Evolutionary conservation across 2,888 invertebrate species (phyloP), one percentile per base, ranked within the genome.

Genomic region (Tinea pellionella): DNA sequence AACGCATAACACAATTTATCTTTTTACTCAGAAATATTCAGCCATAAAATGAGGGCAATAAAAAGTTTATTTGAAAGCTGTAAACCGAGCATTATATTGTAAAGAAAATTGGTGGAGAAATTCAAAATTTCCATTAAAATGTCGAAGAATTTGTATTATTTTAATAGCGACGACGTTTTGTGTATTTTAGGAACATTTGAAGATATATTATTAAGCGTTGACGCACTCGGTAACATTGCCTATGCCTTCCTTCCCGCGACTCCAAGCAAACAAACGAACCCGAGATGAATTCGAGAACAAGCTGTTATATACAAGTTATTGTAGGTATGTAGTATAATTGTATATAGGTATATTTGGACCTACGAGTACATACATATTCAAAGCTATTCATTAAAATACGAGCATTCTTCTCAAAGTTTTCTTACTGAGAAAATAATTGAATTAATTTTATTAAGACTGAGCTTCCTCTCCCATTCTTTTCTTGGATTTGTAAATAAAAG

Each of bases 141-240:
- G 16, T 47, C 13, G 13, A 47, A n/a, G 15, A 16, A 15, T 16
- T 16, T 16, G 8, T 47, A 15, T 16, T 47, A 47, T 47, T 47
- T n/a, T 47, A 16, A 18, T 15, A 41, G 2, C 24, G 12, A 19
- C n/a, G 9, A 19, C 15, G 47, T 63, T 64, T 62, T 62, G 61
- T 63, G 63, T 64, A 67, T 65, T 67, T 65, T 61, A 64, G 60
- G 63, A 65, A 66, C 64, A 66, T 65, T 68, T 67, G 62, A 62
- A 65, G 62, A 64, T 61, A 2, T 63, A 62, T 63, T 60, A 61
- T 15, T 63, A 62, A 61, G 63, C 59, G 4, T 3, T 43, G 19
- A 41, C 29, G 15, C 24, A 24, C 42, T 43, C 16, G 59, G 19
- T 41, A n/a, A 59, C 29, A 29, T 55, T 18, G 29, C n/a, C 55